Conservation (phyloP, 1,140 invertebrate species). For the Ectropis grisescens region DNA sequence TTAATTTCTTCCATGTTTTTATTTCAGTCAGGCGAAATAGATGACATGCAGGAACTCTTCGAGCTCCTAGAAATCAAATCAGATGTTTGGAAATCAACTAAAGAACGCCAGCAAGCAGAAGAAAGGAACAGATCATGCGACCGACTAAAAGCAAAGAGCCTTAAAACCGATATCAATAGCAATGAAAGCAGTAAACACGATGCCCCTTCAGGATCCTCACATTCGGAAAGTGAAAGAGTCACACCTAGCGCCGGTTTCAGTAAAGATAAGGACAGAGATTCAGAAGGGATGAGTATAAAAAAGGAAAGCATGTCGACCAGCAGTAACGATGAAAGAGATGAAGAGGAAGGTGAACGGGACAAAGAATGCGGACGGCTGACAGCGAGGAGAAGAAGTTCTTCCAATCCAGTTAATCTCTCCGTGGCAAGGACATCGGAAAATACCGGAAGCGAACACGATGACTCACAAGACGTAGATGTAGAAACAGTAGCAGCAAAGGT, state of each 20-base stretch:
- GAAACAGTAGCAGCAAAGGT: slow-evolving; percentile 65
- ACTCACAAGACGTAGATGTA: slow-evolving; percentile 64
- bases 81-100: slow-evolving; percentile 77
- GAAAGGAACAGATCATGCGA: slow-evolving; percentile 64
- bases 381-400: slow-evolving; percentile 66
- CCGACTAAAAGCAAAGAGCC: slow-evolving; percentile 70
- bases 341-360: slow-evolving; percentile 69
- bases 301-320: slow-evolving; percentile 69
- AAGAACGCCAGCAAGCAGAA: slow-evolving; percentile 67
- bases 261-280: slow-evolving; percentile 54
- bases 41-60: slow-evolving; percentile 84
- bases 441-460: slow-evolving; percentile 57
- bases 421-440: slow-evolving; percentile 52
- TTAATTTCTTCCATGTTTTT: no score
- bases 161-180: slow-evolving; percentile 73
- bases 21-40: slow-evolving; percentile 83
- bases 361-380: slow-evolving; percentile 72
- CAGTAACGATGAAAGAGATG: slow-evolving; percentile 67
- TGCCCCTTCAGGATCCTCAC: slow-evolving; percentile 56
- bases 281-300: slow-evolving; percentile 57
- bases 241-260: slow-evolving; percentile 60
- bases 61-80: slow-evolving; percentile 87
- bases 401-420: slow-evolving; percentile 82
- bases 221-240: slow-evolving; percentile 61
- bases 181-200: slow-evolving; percentile 75